Evolutionary conservation across 2,113 vertebrate species (phyloP).

Genomic region (Brachypteracias leptosomus): DNA sequence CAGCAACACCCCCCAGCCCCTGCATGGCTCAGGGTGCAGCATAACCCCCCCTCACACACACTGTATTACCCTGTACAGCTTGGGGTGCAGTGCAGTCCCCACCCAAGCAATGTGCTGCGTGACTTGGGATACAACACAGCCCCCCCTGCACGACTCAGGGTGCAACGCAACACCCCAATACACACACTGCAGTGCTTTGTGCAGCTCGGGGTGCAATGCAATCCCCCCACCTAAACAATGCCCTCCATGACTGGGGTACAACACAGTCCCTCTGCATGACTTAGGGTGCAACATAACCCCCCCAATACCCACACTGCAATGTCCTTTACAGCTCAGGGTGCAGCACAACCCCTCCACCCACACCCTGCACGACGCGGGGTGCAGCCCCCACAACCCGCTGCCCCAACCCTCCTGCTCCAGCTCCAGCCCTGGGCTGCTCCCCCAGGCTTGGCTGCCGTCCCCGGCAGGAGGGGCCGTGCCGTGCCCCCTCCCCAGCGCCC

Average conservation of each 20-base stretch:
- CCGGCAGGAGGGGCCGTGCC: not conserved
- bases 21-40: rapidly evolving
- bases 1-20: not conserved
- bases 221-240: not conserved
- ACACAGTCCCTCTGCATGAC: not conserved
- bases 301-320: not conserved
- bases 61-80: no score
- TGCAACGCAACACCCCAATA: no score
- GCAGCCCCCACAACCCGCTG: rapidly evolving
- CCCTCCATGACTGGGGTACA: not conserved
- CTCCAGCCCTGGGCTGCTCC: not conserved
- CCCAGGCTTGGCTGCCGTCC: not conserved
- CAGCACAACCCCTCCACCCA: rapidly evolving
- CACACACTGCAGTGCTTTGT: rapidly evolving
- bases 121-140: no score
- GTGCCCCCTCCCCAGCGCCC: not conserved
- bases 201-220: not conserved
- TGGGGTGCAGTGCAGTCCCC: not conserved
- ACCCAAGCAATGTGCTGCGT: no score
- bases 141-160: no score
- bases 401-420: not conserved
- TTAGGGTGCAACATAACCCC: not conserved
- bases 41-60: not conserved
- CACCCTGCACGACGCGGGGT: not conserved
- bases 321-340: not conserved